Percentiles rank a stretch among this genome's conserved stretches.
Conservation (phyloP, 2,113 vertebrate species). For the Platanista minor region DNA sequence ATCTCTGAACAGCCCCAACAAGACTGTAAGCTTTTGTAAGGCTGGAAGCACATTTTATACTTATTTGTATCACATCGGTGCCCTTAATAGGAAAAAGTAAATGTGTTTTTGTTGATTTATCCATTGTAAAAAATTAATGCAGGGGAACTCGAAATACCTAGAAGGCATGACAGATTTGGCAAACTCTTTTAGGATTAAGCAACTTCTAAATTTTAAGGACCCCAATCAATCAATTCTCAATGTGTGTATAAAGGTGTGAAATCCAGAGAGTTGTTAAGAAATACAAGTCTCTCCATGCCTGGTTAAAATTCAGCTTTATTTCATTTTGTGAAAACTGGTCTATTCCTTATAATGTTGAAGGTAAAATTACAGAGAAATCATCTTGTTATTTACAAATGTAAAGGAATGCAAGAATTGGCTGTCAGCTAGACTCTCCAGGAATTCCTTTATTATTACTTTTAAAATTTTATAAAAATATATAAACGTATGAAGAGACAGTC, state of each 20-base stretch:
- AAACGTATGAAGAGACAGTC: constrained; percentile 1
- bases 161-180: not conserved
- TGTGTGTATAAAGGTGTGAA: constrained; percentile 4
- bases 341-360: constrained; percentile 15
- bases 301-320: constrained; percentile 51
- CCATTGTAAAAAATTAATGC: constrained; percentile 49
- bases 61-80: constrained; percentile 49
- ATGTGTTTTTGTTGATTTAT: constrained; percentile 60
- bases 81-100: constrained; percentile 42
- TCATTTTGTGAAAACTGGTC: constrained; percentile 8
- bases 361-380: constrained; percentile 32
- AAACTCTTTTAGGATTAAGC: constrained; percentile 51
- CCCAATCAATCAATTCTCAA: constrained; percentile 9
- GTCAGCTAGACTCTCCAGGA: not conserved
- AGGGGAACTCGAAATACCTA: constrained; percentile 27
- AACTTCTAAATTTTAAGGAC: constrained; percentile 50
- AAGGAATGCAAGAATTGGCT: constrained; percentile 34
- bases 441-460: constrained; percentile 26
- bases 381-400: not conserved
- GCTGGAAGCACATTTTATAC: constrained; percentile 41
- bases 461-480: not conserved
- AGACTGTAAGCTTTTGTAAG: constrained; percentile 18
- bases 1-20: not conserved
- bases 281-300: not conserved
- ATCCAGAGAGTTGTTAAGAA: constrained; percentile 14